Base-by-base conservation (phyloP, 2,797 vertebrate species). In the Syngnathus acus region DNA sequence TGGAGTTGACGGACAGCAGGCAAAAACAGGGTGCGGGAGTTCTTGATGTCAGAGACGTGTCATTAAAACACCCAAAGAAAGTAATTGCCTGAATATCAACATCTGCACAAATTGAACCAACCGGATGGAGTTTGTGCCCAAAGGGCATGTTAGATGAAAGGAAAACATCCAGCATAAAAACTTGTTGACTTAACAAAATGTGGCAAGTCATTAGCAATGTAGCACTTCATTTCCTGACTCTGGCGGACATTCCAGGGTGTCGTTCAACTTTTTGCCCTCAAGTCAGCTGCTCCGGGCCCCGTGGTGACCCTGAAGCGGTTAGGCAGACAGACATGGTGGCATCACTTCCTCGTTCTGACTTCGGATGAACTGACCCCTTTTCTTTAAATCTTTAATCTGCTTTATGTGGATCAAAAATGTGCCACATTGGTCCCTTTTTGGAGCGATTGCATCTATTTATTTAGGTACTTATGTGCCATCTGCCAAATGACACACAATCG, bases 311-410 rank as follows among this genome's bases (percentile, higher is more conserved):
- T 17, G 32, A 17, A 58, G 26, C 26, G 32, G 32, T 37, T 58
- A 58, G 55, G 23, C 14, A 32, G 26, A 14, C 55, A 17, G 55
- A 23, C 21, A 26, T 17, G 14, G 14, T 11, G 13, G 3, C 40
- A 40, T 7, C 43, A 45, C 60, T 47, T 23, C 60, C 60, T 45
- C 7, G 6, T 62, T 43, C 21, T 13, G 32, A 62, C n/a, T 17
- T 14, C 1, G 7, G 6, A 26, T 62, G 21, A 62, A 7, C 14
- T 47, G 60, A 62, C 60, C n/a, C 42, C 42, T 47, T 57, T 57
- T 61, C n/a, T 23, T 62, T 62, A 23, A 32, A 62, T 62, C 60
- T 62, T 62, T 62, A 62, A 62, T 62, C 42, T 43, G 42, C 42
- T 62, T 62, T 62, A 9, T 7, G 21, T 9, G 42, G 42, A 62